Evolutionary conservation across 2,113 vertebrate genomes (phyloP).

Genomic region (Grammomys dolichurus): DNA sequence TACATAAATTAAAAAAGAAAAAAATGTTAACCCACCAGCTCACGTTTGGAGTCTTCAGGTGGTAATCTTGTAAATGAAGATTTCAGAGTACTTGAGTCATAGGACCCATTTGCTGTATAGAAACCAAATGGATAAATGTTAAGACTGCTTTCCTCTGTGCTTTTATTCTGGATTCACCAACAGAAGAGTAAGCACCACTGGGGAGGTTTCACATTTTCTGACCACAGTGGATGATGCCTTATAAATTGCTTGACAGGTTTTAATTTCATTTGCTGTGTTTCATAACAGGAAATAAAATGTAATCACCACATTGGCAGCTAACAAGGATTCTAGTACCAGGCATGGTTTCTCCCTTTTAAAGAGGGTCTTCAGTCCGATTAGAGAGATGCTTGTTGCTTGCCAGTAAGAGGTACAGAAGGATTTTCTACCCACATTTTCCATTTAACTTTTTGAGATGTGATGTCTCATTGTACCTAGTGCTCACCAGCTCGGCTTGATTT

Average conservation of each 20-base stretch:
- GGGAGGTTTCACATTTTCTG: too few relatives aligned
- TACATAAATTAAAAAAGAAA: too few relatives aligned
- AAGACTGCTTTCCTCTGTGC: too few relatives aligned
- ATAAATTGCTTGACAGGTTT: not conserved
- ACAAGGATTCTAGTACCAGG: too few relatives aligned
- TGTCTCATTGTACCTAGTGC: not conserved
- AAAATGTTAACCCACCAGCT: not conserved
- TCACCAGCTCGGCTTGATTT: not conserved
- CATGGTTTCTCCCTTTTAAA: too few relatives aligned
- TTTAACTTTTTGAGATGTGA: not conserved
- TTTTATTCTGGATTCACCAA: not conserved
- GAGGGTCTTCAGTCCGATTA: too few relatives aligned
- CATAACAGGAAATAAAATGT: not conserved
- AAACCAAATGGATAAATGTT: too few relatives aligned
- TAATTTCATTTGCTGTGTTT: not conserved
- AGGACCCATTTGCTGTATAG: not conserved
- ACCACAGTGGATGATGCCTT: not conserved
- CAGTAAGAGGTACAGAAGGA: too few relatives aligned
- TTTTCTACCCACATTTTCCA: too few relatives aligned
- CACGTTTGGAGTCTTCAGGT: not conserved
- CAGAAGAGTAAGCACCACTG: not conserved
- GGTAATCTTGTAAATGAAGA: accelerated
- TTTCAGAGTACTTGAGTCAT: too few relatives aligned
- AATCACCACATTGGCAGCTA: not conserved
- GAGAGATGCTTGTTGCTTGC: too few relatives aligned